These are phyloP conservation scores for Scaptodrosophila latifasciaeformis DNA, from an alignment of 2,888 invertebrate species.

Conservation along the genomic window DNA sequence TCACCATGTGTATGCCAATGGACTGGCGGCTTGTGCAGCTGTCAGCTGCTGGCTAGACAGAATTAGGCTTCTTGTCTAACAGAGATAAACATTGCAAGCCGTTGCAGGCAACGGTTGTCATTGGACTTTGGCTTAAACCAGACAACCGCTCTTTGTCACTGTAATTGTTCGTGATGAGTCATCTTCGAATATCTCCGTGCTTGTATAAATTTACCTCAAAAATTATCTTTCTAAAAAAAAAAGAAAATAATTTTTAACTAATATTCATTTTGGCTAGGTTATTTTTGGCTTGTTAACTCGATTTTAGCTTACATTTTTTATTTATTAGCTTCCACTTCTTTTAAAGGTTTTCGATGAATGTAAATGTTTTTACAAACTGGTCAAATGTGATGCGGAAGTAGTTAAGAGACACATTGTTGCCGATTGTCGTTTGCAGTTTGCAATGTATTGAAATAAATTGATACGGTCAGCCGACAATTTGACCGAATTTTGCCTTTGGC, in stretches of 20 bases:
- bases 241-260: no score
- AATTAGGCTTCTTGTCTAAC: conserved; percentile 45
- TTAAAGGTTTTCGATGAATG: no score
- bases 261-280: no score
- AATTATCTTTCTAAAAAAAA: no score
- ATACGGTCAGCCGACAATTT: conserved; percentile 28
- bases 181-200: no score
- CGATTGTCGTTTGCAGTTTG: background rate
- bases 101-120: conserved; percentile 51
- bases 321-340: no score
- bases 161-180: conserved; percentile 33
- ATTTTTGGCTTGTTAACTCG: background rate
- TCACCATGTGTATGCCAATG: conserved; percentile 7
- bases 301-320: no score
- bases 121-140: conserved; percentile 54
- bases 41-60: conserved; percentile 57
- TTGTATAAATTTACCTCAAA: no score
- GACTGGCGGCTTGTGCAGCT: conserved; percentile 43
- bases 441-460: background rate
- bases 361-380: conserved; percentile 64
- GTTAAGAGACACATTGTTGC: conserved; percentile 31
- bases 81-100: conserved; percentile 44
- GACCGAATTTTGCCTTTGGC: conserved; percentile 54
- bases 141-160: conserved; percentile 22
- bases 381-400: conserved; percentile 63